A percentile compares a stretch with the other conserved stretches of the same genome.
Conservation (phyloP, 2,797 vertebrate genomes). For the Stomatorhinus walkeri region DNA sequence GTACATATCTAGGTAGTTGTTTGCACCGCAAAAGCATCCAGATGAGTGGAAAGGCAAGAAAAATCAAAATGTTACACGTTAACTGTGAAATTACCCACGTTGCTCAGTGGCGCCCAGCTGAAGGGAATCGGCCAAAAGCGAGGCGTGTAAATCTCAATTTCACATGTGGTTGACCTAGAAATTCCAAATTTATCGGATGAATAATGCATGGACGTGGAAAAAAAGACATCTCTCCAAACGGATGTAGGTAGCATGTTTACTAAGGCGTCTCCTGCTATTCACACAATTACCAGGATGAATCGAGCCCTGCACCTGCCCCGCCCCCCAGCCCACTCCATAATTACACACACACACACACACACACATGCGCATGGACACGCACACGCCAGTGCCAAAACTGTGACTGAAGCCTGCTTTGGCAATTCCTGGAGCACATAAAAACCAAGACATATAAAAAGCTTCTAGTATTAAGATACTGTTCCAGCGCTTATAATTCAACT, state of each 20-base stretch:
- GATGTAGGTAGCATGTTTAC: background rate
- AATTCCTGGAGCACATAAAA: background rate
- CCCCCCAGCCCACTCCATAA: background rate
- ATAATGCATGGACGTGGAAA: slow-evolving; percentile 3
- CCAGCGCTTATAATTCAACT: background rate
- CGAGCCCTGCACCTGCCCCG: background rate
- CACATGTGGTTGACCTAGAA: slow-evolving; percentile 12
- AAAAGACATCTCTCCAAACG: background rate
- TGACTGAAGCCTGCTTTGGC: background rate
- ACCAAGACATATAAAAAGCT: background rate
- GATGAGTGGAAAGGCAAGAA: background rate
- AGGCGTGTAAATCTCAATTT: slow-evolving; percentile 14
- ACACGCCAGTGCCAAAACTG: background rate
- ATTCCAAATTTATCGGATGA: slow-evolving; percentile 2
- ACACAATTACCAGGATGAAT: background rate
- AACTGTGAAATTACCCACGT: slow-evolving; percentile 3
- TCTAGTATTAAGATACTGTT: background rate
- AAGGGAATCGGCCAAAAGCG: background rate
- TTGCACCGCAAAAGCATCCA: background rate
- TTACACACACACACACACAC: background rate
- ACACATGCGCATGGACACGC: background rate
- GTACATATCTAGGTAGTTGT: background rate
- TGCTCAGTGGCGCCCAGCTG: background rate
- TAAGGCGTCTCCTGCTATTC: background rate
- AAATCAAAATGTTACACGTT: slow-evolving; percentile 1